These are phyloP conservation scores for Bilobella aurantiaca DNA, from an alignment of 1,140 invertebrate species.

Conservation along the genomic window DNA sequence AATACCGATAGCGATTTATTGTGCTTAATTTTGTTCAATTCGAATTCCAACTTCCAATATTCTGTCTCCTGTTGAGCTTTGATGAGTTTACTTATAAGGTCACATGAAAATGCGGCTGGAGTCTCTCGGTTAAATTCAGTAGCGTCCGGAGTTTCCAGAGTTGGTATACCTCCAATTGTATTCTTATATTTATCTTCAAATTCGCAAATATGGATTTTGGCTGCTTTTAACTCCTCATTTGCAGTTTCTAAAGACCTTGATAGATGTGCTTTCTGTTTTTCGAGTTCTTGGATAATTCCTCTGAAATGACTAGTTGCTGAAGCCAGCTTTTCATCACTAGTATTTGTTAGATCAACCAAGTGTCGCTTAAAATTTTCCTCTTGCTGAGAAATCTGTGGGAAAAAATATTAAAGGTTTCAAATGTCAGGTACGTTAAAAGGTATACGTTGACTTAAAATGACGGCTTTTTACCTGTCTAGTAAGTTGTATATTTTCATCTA, in stretches of 20 bases:
- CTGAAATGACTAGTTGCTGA: background rate
- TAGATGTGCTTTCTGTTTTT: background rate
- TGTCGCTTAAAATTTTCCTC: background rate
- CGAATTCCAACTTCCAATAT: slow-evolving; percentile 45
- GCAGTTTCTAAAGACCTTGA: background rate
- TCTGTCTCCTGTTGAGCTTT: slow-evolving; percentile 42
- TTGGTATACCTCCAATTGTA: background rate
- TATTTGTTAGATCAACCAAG: background rate
- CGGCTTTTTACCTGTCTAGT: background rate
- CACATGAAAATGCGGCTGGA: background rate
- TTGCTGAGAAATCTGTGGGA: background rate
- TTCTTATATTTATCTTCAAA: background rate
- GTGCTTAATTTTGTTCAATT: slow-evolving; percentile 42
- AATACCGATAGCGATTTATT: too few relatives aligned
- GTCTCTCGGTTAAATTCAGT: background rate
- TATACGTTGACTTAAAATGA: background rate
- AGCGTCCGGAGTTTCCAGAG: background rate
- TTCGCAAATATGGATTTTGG: background rate
- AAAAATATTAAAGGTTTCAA: background rate
- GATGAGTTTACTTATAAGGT: background rate
- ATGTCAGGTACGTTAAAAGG: background rate
- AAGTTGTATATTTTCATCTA: slow-evolving; percentile 13
- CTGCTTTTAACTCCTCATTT: slow-evolving; percentile 8
- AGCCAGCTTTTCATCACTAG: background rate
- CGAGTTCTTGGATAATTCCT: background rate